A percentile compares a stretch with the other conserved stretches of the same genome.
phyloP scores from a whole-genome alignment of 2,113 vertebrate genomes.

The Cranoglanis bouderius region DNA sequence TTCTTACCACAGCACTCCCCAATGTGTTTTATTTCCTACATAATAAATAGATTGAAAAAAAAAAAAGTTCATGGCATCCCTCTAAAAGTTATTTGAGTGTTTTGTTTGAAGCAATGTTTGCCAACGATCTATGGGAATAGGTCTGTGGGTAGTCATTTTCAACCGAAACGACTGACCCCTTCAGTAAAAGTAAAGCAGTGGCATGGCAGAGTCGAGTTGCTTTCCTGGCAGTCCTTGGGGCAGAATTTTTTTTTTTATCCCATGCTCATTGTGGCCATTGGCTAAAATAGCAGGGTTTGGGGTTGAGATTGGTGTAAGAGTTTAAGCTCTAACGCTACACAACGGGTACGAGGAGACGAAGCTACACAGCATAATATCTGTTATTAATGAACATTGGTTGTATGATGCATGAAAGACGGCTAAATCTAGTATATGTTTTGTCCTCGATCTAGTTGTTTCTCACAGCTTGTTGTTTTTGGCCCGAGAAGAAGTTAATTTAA shows the following conservation, averaged over 20 bases:
- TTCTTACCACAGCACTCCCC: neutral
- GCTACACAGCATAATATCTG: neutral
- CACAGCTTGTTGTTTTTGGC: neutral
- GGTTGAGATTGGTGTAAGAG: neutral
- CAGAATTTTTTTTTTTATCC: neutral
- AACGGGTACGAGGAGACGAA: neutral
- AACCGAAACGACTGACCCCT: neutral
- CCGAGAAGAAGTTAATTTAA: neutral
- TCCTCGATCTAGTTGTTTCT: neutral
- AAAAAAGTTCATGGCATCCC: neutral
- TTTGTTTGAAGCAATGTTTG: neutral
- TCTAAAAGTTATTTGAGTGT: conserved; percentile 5
- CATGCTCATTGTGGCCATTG: neutral
- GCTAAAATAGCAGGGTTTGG: neutral
- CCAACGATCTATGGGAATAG: conserved; percentile 2
- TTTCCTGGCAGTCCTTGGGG: conserved; percentile 5
- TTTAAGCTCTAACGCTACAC: neutral
- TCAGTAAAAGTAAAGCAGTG: neutral
- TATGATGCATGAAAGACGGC: neutral
- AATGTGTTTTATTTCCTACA: neutral
- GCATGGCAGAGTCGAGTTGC: neutral
- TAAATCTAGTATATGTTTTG: neutral
- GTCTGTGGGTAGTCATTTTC: conserved; percentile 9
- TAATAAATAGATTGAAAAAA: neutral
- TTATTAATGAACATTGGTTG: too few relatives aligned